phyloP scores from a whole-genome alignment of 2,113 vertebrate species.

The Datnioides undecimradiatus region DNA sequence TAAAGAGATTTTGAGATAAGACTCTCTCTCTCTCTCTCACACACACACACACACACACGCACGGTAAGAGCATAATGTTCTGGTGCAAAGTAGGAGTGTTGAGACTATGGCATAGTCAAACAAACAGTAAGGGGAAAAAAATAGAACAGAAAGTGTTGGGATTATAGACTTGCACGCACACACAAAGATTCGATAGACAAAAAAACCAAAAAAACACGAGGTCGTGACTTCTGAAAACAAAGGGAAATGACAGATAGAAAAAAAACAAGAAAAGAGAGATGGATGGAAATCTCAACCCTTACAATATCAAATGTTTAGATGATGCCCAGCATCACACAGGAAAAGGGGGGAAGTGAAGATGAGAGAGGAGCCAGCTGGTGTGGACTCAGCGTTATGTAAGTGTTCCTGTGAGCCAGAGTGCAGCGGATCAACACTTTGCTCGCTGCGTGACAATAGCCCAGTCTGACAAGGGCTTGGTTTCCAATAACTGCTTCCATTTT shows the following conservation, averaged over 20 bases:
- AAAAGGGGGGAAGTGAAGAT: slow-evolving; percentile 41
- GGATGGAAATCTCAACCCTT: slow-evolving; percentile 26
- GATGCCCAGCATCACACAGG: slow-evolving; percentile 43
- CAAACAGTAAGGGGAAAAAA: slow-evolving; percentile 22
- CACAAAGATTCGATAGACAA: not conserved
- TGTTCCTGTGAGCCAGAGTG: slow-evolving; percentile 60
- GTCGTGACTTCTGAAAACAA: not conserved
- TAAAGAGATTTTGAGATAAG: slow-evolving; percentile 35
- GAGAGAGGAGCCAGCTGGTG: slow-evolving; percentile 72
- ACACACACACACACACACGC: not conserved
- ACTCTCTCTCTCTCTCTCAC: not conserved
- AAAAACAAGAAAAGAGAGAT: not conserved
- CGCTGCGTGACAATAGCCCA: slow-evolving; percentile 37
- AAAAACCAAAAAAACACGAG: not conserved
- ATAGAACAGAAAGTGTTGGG: slow-evolving; percentile 2
- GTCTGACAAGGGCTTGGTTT: slow-evolving; percentile 27
- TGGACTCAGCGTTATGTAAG: slow-evolving; percentile 68
- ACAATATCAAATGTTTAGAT: slow-evolving; percentile 46
- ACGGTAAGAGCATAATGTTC: not conserved
- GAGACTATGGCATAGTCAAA: slow-evolving; percentile 25
- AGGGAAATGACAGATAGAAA: not conserved
- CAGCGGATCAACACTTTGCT: slow-evolving; percentile 53
- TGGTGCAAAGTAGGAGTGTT: slow-evolving; percentile 20
- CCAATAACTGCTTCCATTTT: not conserved
- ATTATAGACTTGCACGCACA: slow-evolving; percentile 3